Conservation (phyloP, 2,797 vertebrate species). For the Hipposideros larvatus region DNA sequence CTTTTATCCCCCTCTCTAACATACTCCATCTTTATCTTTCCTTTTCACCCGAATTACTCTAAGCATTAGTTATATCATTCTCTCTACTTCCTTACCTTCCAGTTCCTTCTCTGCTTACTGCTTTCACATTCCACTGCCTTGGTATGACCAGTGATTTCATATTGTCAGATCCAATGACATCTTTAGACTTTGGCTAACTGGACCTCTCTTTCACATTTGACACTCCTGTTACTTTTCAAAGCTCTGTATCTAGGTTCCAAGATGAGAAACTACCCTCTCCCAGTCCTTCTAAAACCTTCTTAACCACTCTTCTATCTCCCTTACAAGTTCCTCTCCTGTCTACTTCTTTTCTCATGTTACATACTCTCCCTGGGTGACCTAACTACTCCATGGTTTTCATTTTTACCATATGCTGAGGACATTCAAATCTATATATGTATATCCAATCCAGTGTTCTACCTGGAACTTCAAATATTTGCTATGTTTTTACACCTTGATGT, state of each 20-base stretch:
- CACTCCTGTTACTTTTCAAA: background rate
- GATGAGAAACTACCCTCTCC: background rate
- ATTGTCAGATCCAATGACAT: background rate
- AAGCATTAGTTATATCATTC: background rate
- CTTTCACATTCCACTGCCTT: background rate
- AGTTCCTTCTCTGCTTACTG: background rate
- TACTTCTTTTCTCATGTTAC: background rate
- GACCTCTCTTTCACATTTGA: background rate
- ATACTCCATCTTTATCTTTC: background rate
- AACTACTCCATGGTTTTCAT: background rate
- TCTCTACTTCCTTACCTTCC: background rate
- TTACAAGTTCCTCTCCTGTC: background rate
- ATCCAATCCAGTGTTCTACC: background rate
- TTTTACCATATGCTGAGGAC: background rate
- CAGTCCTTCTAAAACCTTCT: background rate
- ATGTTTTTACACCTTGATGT: background rate
- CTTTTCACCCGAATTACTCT: background rate
- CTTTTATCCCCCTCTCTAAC: background rate
- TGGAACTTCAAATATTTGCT: constrained; percentile 32
- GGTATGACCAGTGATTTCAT: background rate
- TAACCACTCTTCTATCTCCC: background rate
- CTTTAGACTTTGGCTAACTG: background rate
- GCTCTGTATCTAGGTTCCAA: background rate
- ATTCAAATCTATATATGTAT: background rate
- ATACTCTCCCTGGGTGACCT: background rate